A percentile compares a stretch with the other conserved stretches of the same genome.
Evolutionary conservation across 1,140 invertebrate genomes (phyloP).

Genomic region (Cephus cinctus): DNA sequence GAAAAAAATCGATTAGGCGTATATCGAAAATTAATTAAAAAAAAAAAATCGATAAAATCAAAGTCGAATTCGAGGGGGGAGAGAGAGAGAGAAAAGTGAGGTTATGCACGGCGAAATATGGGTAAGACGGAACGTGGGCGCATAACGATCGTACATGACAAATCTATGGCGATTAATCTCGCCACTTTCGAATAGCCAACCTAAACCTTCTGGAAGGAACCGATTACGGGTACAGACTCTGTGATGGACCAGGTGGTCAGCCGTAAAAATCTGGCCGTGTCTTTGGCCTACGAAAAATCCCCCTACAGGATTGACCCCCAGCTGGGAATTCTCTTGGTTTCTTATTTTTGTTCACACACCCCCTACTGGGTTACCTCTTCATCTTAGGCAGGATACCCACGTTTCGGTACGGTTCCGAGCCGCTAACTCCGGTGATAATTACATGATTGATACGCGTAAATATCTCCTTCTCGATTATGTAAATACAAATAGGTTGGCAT

Average conservation of each 20-base stretch:
- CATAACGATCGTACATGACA: slow-evolving; percentile 37
- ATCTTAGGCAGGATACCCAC: slow-evolving; percentile 20
- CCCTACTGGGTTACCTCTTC: slow-evolving; percentile 47
- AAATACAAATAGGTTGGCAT: slow-evolving; percentile 1
- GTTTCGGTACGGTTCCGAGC: not conserved
- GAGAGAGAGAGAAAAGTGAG: not conserved
- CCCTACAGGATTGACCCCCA: slow-evolving; percentile 37
- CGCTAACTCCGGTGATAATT: slow-evolving; percentile 22
- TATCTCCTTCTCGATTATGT: slow-evolving; percentile 16
- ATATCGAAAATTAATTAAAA: too few relatives aligned
- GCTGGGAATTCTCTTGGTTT: slow-evolving; percentile 24
- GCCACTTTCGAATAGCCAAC: slow-evolving; percentile 3
- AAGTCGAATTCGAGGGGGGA: not conserved
- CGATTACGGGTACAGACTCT: not conserved
- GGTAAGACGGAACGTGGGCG: too few relatives aligned
- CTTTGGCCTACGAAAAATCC: slow-evolving; percentile 19
- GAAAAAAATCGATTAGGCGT: too few relatives aligned
- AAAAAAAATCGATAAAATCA: too few relatives aligned
- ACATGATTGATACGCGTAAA: slow-evolving; percentile 34
- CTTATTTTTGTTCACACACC: slow-evolving; percentile 40
- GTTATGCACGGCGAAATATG: too few relatives aligned
- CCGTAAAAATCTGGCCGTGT: slow-evolving; percentile 16
- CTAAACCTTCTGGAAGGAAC: slow-evolving; percentile 3
- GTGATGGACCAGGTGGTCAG: slow-evolving; percentile 36
- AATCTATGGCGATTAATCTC: slow-evolving; percentile 40